These are phyloP conservation scores for Netelia fuscicornis DNA, from an alignment of 2,888 invertebrate genomes.

Conservation along the genomic window DNA sequence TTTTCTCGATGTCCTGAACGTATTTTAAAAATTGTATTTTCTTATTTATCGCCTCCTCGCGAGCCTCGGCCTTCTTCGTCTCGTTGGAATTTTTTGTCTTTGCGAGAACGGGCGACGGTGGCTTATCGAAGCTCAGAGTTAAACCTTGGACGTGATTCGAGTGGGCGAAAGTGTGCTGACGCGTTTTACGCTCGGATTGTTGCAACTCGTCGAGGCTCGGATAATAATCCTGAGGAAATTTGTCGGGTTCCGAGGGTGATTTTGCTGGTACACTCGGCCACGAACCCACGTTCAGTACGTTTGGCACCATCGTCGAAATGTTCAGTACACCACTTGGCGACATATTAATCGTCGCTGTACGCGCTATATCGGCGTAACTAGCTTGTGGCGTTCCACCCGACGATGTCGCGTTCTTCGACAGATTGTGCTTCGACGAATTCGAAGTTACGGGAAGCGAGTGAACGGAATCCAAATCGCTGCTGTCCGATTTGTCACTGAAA, in stretches of 20 bases:
- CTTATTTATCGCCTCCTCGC: slow-evolving; percentile 82
- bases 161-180: slow-evolving; percentile 80
- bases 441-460: slow-evolving; percentile 91
- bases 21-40: slow-evolving; percentile 83
- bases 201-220: slow-evolving; percentile 83
- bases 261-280: slow-evolving; percentile 81
- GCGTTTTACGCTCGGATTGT: slow-evolving; percentile 78
- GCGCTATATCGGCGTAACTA: slow-evolving; percentile 94
- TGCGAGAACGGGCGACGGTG: slow-evolving; percentile 77
- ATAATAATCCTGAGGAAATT: slow-evolving; percentile 82
- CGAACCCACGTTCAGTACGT: slow-evolving; percentile 76
- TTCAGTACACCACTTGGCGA: slow-evolving; percentile 78
- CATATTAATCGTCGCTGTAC: slow-evolving; percentile 85
- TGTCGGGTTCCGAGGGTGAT: slow-evolving; percentile 79
- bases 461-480: slow-evolving; percentile 93
- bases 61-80: slow-evolving; percentile 78
- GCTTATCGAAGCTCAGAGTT: slow-evolving; percentile 80
- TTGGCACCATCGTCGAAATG: slow-evolving; percentile 79
- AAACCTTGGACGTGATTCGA: slow-evolving; percentile 77
- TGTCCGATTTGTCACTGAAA: slow-evolving; percentile 91
- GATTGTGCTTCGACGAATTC: slow-evolving; percentile 83
- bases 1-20: slow-evolving; percentile 86
- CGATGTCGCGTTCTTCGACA: slow-evolving; percentile 80
- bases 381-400: slow-evolving; percentile 86
- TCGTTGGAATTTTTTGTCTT: slow-evolving; percentile 79